A percentile compares a stretch with the other conserved stretches of the same genome.
These are phyloP conservation scores for Leptinotarsa defecta DNA, from an alignment of 1,140 invertebrate species.

Conservation along the genomic window DNA sequence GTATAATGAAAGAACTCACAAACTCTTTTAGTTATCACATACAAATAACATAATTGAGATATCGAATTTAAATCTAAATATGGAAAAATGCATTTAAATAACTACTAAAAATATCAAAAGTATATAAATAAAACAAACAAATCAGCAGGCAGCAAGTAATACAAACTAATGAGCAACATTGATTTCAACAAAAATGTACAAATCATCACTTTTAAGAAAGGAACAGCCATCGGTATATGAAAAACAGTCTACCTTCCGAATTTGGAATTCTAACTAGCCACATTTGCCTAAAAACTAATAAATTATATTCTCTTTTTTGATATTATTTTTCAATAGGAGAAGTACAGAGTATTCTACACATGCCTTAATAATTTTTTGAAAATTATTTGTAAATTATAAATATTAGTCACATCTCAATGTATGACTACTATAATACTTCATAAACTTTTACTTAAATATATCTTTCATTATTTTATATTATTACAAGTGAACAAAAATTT, in stretches of 20 bases:
- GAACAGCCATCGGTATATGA: conserved; percentile 23
- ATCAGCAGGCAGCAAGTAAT: conserved; percentile 10
- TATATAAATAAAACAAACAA: conserved; percentile 7
- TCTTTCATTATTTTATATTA: neutral
- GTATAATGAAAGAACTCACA: conserved; percentile 12
- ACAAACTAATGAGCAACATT: conserved; percentile 26
- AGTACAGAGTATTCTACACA: conserved; percentile 23
- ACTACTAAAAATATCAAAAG: neutral
- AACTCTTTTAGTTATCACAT: conserved; percentile 17
- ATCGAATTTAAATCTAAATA: conserved; percentile 16
- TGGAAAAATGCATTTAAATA: conserved; percentile 7
- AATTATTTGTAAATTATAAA: neutral
- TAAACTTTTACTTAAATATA: conserved; percentile 19
- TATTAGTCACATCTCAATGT: neutral
- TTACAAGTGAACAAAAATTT: conserved; percentile 22
- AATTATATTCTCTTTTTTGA: conserved; percentile 15
- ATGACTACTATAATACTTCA: conserved; percentile 15
- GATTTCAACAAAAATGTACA: conserved; percentile 27
- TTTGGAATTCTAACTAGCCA: conserved; percentile 15
- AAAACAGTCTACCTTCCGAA: conserved; percentile 24
- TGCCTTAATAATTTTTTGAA: conserved; percentile 7
- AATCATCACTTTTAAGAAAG: conserved; percentile 16
- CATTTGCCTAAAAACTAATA: conserved; percentile 11
- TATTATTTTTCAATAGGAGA: conserved; percentile 16
- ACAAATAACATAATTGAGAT: conserved; percentile 22